phyloP scores from a whole-genome alignment of 2,888 invertebrate species.

The Hyposoter didymator region DNA sequence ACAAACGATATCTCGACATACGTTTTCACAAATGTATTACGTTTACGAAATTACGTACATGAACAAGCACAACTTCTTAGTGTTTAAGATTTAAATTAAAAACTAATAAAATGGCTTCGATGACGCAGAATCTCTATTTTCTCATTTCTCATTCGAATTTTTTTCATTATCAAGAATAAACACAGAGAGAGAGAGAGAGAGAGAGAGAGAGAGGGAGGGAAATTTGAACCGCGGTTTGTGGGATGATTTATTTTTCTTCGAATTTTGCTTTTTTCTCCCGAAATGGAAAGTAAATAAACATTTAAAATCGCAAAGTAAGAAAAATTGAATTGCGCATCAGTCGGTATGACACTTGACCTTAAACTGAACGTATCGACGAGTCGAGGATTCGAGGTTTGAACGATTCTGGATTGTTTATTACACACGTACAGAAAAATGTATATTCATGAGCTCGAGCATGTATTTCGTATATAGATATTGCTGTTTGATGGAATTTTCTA shows the following conservation, averaged over 20 bases:
- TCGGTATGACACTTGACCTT: background rate
- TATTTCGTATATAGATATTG: constrained; percentile 13
- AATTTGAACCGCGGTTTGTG: background rate
- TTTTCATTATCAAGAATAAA: background rate
- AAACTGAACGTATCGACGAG: background rate
- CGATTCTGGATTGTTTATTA: constrained; percentile 16
- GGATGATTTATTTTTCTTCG: background rate
- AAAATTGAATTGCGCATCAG: too few species aligned
- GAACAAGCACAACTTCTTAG: constrained; percentile 72
- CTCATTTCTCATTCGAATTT: background rate
- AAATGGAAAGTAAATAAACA: background rate
- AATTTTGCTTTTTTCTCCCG: background rate
- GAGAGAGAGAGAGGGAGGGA: background rate
- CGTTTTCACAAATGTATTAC: constrained; percentile 58
- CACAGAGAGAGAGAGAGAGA: too few species aligned
- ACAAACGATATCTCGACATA: constrained; percentile 30
- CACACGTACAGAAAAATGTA: background rate
- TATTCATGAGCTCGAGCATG: background rate
- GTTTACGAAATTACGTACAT: constrained; percentile 35
- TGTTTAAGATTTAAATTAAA: constrained; percentile 68
- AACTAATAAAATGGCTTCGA: constrained; percentile 49
- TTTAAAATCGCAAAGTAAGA: too few species aligned
- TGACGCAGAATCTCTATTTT: background rate
- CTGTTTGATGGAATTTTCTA: constrained; percentile 58
- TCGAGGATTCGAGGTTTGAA: constrained; percentile 21